Evolutionary conservation across 2,113 vertebrate species (phyloP).

Genomic region (Peromyscus leucopus): DNA sequence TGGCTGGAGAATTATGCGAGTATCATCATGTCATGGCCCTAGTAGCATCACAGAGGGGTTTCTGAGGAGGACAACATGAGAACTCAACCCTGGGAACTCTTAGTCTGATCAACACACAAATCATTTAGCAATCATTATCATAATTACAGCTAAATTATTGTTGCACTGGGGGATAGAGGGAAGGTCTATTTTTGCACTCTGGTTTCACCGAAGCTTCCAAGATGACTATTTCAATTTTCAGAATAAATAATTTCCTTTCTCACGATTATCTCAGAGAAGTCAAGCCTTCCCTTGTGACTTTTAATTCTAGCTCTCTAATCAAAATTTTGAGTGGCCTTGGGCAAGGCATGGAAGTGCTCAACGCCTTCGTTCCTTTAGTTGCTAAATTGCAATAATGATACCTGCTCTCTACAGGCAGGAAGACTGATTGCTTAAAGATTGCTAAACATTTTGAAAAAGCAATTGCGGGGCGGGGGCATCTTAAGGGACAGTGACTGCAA

Average conservation of each 20-base stretch:
- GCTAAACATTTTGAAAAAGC: constrained; percentile 49
- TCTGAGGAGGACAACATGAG: neutral
- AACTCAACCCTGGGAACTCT: constrained; percentile 62
- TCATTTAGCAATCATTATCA: constrained; percentile 70
- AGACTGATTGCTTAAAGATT: constrained; percentile 57
- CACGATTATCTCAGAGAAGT: constrained; percentile 63
- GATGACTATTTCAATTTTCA: constrained; percentile 74
- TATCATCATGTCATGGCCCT: neutral
- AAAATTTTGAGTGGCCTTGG: constrained; percentile 65
- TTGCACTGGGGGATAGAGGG: neutral
- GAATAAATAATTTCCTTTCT: constrained; percentile 77
- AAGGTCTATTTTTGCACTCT: constrained; percentile 66
- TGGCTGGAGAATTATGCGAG: neutral
- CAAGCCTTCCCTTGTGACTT: constrained; percentile 65
- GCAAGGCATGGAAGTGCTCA: constrained; percentile 2
- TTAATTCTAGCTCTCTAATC: constrained; percentile 60
- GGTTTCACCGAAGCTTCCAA: constrained; percentile 66
- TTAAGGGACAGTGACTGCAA: constrained; percentile 35
- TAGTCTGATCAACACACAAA: constrained; percentile 58
- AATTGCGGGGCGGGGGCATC: neutral
- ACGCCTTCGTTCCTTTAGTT: constrained; percentile 45
- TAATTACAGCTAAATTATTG: constrained; percentile 75
- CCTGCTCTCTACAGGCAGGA: neutral
- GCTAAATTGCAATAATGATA: constrained; percentile 61
- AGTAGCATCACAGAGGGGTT: neutral